Base-by-base conservation (phyloP, 2,888 invertebrate species). In the Volucella bombylans region DNA sequence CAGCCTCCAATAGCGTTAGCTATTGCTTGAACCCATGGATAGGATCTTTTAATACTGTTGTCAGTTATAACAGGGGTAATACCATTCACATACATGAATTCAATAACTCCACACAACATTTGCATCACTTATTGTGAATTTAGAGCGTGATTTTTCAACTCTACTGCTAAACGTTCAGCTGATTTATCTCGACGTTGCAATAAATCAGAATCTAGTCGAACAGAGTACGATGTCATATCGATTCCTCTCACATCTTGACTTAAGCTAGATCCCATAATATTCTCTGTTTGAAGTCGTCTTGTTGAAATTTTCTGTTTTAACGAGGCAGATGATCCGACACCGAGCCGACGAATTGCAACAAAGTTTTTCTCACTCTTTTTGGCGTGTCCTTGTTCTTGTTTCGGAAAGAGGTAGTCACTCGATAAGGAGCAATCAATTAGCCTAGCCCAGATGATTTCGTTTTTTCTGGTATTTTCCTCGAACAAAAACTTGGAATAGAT, bases 41-140 rank as follows among this genome's bases (percentile, higher is more conserved):
- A 87, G 1, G 71, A 74, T 2, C 79, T 65, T 45, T 80, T 74
- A 39, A 68, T 31, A 1, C 43, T 68, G n/a, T 76, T 45, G 71
- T 89, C 88, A 2, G 76, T 65, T 2, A 91, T 89, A 2, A 90
- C 82, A 18, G 88, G 82, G 39, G 87, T 88, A 18, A 92, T 91
- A 8, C 91, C 89, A 43, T 88, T 89, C 11, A 92, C 90, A 72
- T 91, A 88, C 91, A 95, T 93, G 88, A 94, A 93, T 59, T 92
- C 91, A 2, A 95, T 91, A 9, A 95, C 90, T 9, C 93, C 94
- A 82, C 94, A 93, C 6, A 82, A 89, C 10, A 93, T 92, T 0
- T 93, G 92, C 95, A 96, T 96, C 85, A 95, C 94, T 89, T 95
- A 95, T 88, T 96, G 95, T 64, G 93, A 91, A 89, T 95, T 95